Evolutionary conservation across 2,113 vertebrate genomes (phyloP).

Genomic region (Rhagologus leucostigma): DNA sequence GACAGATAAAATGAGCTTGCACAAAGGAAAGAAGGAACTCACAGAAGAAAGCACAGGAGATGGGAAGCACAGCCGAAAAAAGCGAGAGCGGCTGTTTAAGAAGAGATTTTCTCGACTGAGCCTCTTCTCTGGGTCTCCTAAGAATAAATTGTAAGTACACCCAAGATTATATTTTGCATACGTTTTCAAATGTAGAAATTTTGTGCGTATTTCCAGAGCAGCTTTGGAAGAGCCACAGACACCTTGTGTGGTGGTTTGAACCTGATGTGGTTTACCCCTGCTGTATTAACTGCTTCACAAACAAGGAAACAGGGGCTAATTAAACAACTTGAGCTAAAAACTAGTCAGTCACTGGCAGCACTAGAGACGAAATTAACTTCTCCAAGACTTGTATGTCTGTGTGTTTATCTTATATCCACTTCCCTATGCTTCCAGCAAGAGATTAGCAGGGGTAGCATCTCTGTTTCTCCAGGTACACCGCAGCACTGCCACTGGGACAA

Average conservation of each 20-base stretch:
- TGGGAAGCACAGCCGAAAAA: conserved; percentile 41
- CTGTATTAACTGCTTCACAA: neutral
- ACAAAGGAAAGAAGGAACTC: conserved; percentile 31
- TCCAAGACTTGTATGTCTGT: neutral
- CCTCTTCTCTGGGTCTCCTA: conserved; percentile 57
- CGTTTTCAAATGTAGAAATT: neutral
- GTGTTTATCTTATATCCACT: neutral
- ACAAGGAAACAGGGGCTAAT: neutral
- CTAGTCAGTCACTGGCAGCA: neutral
- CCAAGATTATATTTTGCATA: neutral
- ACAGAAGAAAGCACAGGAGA: neutral
- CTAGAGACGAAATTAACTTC: neutral
- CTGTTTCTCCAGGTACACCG: neutral
- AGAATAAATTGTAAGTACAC: conserved; percentile 53
- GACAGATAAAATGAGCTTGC: conserved; percentile 54
- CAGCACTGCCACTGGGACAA: neutral
- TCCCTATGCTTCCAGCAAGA: neutral
- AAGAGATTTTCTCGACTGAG: conserved; percentile 54
- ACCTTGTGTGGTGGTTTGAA: too few species aligned
- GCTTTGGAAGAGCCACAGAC: neutral
- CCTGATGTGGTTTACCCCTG: too few species aligned
- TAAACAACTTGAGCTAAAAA: neutral
- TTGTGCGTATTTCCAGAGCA: neutral
- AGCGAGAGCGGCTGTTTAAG: conserved; percentile 42
- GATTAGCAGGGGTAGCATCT: neutral